Evolutionary conservation across 1,140 invertebrate species (phyloP).

Genomic region (Drosophila varians): DNA sequence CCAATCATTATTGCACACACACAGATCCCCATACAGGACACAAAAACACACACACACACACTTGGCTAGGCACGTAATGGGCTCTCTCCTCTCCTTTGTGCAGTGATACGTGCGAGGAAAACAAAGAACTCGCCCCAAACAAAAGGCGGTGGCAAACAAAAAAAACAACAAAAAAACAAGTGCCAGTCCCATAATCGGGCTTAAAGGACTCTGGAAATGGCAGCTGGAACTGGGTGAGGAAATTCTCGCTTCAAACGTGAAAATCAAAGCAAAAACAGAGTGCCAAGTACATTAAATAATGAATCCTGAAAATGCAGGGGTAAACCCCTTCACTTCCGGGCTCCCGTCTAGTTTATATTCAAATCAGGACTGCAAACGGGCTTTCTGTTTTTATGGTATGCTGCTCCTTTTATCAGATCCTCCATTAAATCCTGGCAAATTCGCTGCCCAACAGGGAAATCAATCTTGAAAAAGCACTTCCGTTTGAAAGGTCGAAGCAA

Average conservation of each 20-base stretch:
- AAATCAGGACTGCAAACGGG: neutral
- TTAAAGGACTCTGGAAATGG: constrained; percentile 52
- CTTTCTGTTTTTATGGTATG: neutral
- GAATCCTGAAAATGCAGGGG: neutral
- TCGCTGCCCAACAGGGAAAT: constrained; percentile 9
- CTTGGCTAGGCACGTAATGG: constrained; percentile 74
- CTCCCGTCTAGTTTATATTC: neutral
- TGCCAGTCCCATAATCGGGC: constrained; percentile 35
- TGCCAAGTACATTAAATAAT: constrained; percentile 51
- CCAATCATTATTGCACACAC: constrained; percentile 74
- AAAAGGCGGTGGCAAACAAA: constrained; percentile 50
- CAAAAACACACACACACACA: constrained; percentile 29
- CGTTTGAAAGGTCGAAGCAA: neutral
- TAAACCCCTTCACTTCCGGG: neutral
- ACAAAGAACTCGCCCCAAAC: constrained; percentile 55
- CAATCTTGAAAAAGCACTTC: constrained; percentile 29
- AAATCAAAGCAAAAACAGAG: neutral
- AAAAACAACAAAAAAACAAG: constrained; percentile 2
- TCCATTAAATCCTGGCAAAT: constrained; percentile 32
- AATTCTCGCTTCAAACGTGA: constrained; percentile 1
- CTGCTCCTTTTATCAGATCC: constrained; percentile 56
- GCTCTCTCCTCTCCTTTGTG: constrained; percentile 65
- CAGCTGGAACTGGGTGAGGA: constrained; percentile 23
- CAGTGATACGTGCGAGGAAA: constrained; percentile 72
- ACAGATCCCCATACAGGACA: constrained; percentile 13